These are phyloP conservation scores for Struthidea cinerea DNA, from an alignment of 2,113 vertebrate genomes.

Conservation along the genomic window DNA sequence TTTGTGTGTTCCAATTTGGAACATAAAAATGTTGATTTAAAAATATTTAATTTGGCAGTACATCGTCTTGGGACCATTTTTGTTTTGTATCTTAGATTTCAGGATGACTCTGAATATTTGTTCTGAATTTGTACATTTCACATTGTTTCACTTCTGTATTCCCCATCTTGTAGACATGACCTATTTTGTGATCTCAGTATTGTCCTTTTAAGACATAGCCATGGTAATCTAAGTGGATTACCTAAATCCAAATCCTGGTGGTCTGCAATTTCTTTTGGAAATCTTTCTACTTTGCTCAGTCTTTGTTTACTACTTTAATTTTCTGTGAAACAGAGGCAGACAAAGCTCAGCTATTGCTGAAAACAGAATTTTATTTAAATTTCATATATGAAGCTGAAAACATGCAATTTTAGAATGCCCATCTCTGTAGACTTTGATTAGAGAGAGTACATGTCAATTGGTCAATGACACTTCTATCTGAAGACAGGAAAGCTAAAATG, in stretches of 20 bases:
- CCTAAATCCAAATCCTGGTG: constrained; percentile 76
- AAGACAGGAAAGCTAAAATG: background rate
- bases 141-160: constrained; percentile 24
- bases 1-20: background rate
- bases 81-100: background rate
- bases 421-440: background rate
- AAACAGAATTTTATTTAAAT: background rate
- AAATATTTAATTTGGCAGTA: background rate
- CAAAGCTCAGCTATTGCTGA: constrained; percentile 1
- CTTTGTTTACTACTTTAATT: constrained; percentile 66
- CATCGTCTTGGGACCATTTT: rapidly evolving
- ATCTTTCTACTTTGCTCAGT: constrained; percentile 54
- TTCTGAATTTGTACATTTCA: background rate
- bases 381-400: background rate
- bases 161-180: constrained; percentile 58
- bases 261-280: constrained; percentile 74
- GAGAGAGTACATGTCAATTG: background rate
- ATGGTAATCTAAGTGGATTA: constrained; percentile 80
- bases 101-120: background rate
- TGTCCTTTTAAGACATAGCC: constrained; percentile 74
- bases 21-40: background rate
- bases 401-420: background rate
- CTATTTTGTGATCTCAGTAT: constrained; percentile 71
- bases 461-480: background rate
- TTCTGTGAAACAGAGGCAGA: background rate